These are phyloP conservation scores for Halcyon malimbica DNA, from an alignment of 2,113 vertebrate species.

Conservation along the genomic window DNA sequence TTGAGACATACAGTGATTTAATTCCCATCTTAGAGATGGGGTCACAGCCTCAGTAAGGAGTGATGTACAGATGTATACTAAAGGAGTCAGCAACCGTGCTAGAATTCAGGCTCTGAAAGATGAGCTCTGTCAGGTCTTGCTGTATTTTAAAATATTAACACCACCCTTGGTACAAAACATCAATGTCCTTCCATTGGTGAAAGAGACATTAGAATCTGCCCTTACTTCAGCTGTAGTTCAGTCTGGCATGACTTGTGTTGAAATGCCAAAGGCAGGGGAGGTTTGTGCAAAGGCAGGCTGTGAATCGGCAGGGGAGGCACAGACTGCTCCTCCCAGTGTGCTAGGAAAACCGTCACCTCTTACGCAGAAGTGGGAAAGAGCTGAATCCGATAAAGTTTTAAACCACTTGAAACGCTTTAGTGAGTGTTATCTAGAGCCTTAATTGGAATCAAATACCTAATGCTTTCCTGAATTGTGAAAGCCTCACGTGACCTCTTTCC, in stretches of 20 bases:
- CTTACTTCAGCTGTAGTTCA: background rate
- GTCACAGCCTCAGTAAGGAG: background rate
- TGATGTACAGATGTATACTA: background rate
- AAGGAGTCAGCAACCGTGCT: background rate
- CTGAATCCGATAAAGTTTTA: background rate
- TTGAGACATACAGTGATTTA: constrained; percentile 3
- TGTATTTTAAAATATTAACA: constrained; percentile 30
- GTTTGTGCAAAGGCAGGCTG: background rate
- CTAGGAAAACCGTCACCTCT: background rate
- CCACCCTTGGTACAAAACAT: background rate
- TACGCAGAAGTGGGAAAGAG: background rate
- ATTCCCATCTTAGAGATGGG: background rate
- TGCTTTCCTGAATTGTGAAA: background rate
- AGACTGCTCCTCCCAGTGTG: background rate
- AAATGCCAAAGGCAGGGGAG: background rate
- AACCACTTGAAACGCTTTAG: background rate
- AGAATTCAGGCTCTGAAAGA: constrained; percentile 22
- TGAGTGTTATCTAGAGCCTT: background rate
- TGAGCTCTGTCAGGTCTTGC: constrained; percentile 29
- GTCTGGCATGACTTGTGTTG: background rate
- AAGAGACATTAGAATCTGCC: background rate
- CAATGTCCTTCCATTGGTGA: background rate
- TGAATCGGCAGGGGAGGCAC: background rate
- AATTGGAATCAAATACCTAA: background rate
- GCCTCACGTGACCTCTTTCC: background rate